Conservation (phyloP, 2,797 vertebrate species). For the Etheostoma perlongum region DNA sequence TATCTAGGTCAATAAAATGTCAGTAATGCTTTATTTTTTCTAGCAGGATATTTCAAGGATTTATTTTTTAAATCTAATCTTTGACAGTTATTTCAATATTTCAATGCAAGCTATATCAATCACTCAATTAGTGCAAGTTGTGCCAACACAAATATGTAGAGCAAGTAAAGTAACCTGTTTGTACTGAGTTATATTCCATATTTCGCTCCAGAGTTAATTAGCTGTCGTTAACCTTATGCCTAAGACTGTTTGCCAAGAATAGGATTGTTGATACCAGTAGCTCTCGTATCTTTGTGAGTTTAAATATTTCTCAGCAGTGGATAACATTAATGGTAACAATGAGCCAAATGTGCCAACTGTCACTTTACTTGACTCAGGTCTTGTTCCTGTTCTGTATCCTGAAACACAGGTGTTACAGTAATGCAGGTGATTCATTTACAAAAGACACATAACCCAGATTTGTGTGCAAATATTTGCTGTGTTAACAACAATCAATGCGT, state of each 20-base stretch:
- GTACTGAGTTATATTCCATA: background rate
- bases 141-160: background rate
- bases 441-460: background rate
- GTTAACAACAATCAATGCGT: background rate
- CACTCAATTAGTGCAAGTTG: background rate
- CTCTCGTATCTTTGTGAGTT: background rate
- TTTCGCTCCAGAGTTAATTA: background rate
- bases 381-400: conserved; percentile 50
- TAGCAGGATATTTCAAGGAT: background rate
- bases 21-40: background rate
- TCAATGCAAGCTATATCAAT: background rate
- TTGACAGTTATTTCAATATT: background rate
- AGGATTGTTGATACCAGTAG: background rate
- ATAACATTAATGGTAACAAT: background rate
- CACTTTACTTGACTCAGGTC: background rate
- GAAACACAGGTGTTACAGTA: conserved; percentile 14
- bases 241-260: background rate
- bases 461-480: conserved; percentile 30
- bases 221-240: background rate
- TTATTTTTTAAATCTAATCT: background rate
- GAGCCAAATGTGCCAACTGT: conserved; percentile 1
- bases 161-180: background rate
- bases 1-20: background rate
- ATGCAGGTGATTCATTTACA: background rate
- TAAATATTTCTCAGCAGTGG: background rate